Base-by-base conservation (phyloP, 2,113 vertebrate species). In the Rhinichthys klamathensis region DNA sequence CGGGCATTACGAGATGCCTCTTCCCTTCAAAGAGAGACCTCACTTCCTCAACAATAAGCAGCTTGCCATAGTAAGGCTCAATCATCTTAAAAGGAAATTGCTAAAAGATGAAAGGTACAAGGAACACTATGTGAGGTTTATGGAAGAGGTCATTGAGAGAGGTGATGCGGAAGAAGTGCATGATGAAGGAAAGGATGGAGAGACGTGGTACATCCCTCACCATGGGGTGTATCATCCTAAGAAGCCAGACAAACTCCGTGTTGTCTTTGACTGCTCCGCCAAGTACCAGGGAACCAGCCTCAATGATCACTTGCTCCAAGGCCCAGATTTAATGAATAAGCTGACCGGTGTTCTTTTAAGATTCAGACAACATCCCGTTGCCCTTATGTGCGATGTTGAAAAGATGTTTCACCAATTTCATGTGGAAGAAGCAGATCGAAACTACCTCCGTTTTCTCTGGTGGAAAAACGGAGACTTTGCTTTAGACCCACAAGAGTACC, bases 181-280 rank as follows among this genome's bases (percentile, higher is more conserved):
- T 11, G 65, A 80, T 73, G n/a, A 85, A 30, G 65, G 61, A 32
- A 80, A 80, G 18, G 63, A 80, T 41, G 84, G 76, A 51, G 76
- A 85, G 23, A 80, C 44, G 51, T 79, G 61, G 84, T 85, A 85
- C 30, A 85, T 80, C 58, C 81, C 86, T 27, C 85, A 82, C 51
- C 85, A 86, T 46, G 79, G 79, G 4, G 32, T 75, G 15, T 79
- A 82, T 16, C 85, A 61, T 8, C 3, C 70, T 35, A 73, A 63
- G 46, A 80, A 70, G 16, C 11, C 83, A 61, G 56, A 84, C 23
- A 65, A 32, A 74, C 25, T 27, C 25, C 2, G 46, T 49, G 46
- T 49, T 15, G 13, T 49, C 46, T 49, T 49, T 15, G 46, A 49
- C 3, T 49, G 46, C 27, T 84, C 73, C 1, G 41, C 83, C 38